Evolutionary conservation across 2,113 vertebrate genomes (phyloP).

Genomic region (Salvelinus namaycush): DNA sequence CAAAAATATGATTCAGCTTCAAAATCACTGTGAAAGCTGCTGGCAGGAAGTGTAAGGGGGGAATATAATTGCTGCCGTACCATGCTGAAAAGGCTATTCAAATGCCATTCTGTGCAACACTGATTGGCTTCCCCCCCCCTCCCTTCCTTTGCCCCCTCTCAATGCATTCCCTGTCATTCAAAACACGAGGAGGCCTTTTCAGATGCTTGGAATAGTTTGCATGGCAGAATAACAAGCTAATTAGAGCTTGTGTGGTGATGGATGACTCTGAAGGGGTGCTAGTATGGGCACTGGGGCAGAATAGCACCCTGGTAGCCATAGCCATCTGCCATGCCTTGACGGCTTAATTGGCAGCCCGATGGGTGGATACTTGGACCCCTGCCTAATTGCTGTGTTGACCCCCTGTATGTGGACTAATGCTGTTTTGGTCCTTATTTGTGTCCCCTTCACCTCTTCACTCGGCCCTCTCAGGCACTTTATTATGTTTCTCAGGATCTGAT

Average conservation of each 20-base stretch:
- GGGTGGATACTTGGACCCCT: slow-evolving; percentile 49
- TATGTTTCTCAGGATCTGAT: slow-evolving; percentile 34
- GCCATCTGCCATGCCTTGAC: slow-evolving; percentile 63
- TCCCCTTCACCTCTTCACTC: slow-evolving; percentile 14
- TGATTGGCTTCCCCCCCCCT: slow-evolving; percentile 68
- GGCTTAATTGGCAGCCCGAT: slow-evolving; percentile 65
- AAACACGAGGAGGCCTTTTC: slow-evolving; percentile 73
- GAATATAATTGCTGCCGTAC: slow-evolving; percentile 73
- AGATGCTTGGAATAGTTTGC: slow-evolving; percentile 73
- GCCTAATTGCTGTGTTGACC: slow-evolving; percentile 61
- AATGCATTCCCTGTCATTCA: slow-evolving; percentile 70
- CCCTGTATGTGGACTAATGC: slow-evolving; percentile 34
- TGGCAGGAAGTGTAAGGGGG: slow-evolving; percentile 67
- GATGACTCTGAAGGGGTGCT: slow-evolving; percentile 55
- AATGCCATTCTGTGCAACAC: slow-evolving; percentile 68
- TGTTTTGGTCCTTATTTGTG: slow-evolving; percentile 45
- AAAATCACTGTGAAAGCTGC: slow-evolving; percentile 46
- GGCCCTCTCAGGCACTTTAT: slow-evolving; percentile 12
- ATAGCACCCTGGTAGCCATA: slow-evolving; percentile 49
- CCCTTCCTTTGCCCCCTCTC: slow-evolving; percentile 58
- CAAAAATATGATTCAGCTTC: slow-evolving; percentile 58
- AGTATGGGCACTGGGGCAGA: slow-evolving; percentile 57
- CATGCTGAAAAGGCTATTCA: slow-evolving; percentile 77
- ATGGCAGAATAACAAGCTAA: slow-evolving; percentile 79
- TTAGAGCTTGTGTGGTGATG: slow-evolving; percentile 71